phyloP scores from a whole-genome alignment of 2,113 vertebrate genomes.

The Prunella himalayana region DNA sequence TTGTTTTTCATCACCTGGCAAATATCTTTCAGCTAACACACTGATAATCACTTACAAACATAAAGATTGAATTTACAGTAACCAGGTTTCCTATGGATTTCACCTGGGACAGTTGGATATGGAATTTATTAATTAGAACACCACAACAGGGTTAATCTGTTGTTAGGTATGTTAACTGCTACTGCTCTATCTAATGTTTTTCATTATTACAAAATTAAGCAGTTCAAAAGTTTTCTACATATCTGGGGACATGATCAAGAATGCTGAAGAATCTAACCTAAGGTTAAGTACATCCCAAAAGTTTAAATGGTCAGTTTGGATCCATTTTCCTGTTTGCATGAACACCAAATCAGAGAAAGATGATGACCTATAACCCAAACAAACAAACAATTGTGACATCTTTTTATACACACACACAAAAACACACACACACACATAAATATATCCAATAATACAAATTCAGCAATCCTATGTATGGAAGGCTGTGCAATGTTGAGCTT shows the following conservation, averaged over 20 bases:
- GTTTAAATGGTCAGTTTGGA: not conserved
- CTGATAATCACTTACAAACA: not conserved
- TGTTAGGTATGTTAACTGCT: not conserved
- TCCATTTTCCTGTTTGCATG: not conserved
- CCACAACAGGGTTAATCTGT: not conserved
- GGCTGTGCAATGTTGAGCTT: not conserved
- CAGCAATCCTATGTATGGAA: not conserved
- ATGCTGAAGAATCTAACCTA: not conserved
- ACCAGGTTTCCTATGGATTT: not conserved
- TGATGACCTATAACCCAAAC: not conserved
- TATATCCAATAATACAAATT: not conserved
- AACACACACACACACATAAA: too few relatives aligned
- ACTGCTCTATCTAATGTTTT: not conserved
- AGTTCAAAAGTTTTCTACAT: not conserved
- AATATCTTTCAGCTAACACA: not conserved
- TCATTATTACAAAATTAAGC: not conserved
- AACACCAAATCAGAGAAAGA: not conserved
- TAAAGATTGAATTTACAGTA: not conserved
- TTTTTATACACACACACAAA: not conserved
- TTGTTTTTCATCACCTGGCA: not conserved
- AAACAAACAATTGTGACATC: not conserved
- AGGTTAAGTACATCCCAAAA: not conserved
- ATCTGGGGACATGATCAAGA: not conserved
- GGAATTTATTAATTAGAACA: not conserved
- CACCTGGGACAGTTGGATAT: not conserved